A percentile compares a stretch with the other conserved stretches of the same genome.
Evolutionary conservation across 2,888 invertebrate species (phyloP).

Genomic region (Brachyopa scutellaris): DNA sequence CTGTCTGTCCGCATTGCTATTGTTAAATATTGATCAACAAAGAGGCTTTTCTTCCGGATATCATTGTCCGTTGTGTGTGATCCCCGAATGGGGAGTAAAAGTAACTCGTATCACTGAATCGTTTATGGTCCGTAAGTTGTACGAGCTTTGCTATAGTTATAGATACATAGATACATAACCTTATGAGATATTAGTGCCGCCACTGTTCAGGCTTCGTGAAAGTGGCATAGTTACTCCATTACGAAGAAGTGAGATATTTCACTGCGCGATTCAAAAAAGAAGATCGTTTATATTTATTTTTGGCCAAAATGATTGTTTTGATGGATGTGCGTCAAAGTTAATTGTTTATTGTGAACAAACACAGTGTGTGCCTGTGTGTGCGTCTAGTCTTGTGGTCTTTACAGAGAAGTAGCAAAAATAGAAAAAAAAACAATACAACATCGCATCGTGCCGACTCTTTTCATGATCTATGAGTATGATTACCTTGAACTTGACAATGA

Average conservation of each 20-base stretch:
- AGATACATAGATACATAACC: too few relatives aligned
- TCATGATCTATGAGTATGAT: conserved; percentile 63
- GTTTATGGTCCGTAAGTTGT: conserved; percentile 52
- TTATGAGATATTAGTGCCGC: too few relatives aligned
- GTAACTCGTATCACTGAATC: conserved; percentile 39
- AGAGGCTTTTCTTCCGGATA: conserved; percentile 64
- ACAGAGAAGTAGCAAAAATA: conserved; percentile 19
- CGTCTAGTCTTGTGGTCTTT: conserved; percentile 40
- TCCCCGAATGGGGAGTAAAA: conserved; percentile 24
- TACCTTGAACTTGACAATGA: conserved; percentile 72
- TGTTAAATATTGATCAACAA: conserved; percentile 58
- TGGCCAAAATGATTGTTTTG: conserved; percentile 3
- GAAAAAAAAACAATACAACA: conserved; percentile 6
- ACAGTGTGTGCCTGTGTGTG: not conserved
- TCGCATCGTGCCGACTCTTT: conserved; percentile 3
- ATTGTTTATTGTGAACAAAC: conserved; percentile 18
- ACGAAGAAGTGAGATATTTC: conserved; percentile 17
- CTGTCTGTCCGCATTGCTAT: conserved; percentile 2
- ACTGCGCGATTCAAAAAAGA: conserved; percentile 9
- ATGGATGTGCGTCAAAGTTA: conserved; percentile 29
- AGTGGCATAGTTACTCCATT: conserved; percentile 52
- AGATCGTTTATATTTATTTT: conserved; percentile 12
- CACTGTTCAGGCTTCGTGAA: conserved; percentile 39
- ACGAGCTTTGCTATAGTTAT: too few relatives aligned
- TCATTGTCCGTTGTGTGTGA: conserved; percentile 41